Evolutionary conservation across 2,113 vertebrate species (phyloP), one percentile per base, ranked within the genome.

Genomic region (Gasterosteus nipponicus): DNA sequence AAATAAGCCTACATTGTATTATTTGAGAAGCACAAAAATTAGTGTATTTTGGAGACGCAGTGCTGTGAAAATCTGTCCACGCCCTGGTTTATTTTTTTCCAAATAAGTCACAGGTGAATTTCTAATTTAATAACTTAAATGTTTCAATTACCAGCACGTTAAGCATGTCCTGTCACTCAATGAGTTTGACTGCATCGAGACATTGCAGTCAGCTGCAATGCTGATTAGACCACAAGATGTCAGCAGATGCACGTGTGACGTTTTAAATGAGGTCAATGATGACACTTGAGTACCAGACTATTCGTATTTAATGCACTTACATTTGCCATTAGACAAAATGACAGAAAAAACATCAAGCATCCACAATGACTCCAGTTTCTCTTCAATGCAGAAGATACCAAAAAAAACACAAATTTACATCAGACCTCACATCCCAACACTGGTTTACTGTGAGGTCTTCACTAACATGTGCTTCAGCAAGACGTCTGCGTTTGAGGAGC

Each of bases 381-480:
- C 86, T 91, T 83, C 82, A 88, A 87, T 87, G 87, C 82, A 90
- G 87, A 93, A 89, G 86, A 89, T 73, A 80, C 76, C n/a, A 54
- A 22, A 74, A 77, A 77, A 57, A 86, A 35, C 93, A 92, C 91
- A 94, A 93, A 94, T 86, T 57, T 69, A 93, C 94, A 96, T 99
- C 96, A 89, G 95, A 96, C 90, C 89, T 92, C 96, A 96, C 96
- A 97, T 86, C 89, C 96, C 97, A 91, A 63, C 16, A 15, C 79
- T 92, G 97, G 96, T 97, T 99, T 98, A 93, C 94, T 96, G 96
- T 92, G 94, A 91, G 93, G 89, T 92, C 96, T 84, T 99, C 98
- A 99, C 94, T 89, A 94, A 95, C 4, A 93, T 94, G 94, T 81
- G 92, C 88, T 88, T 85, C 86, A 49, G 80, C 89, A 77, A 77